Evolutionary conservation across 2,888 invertebrate species (phyloP).

Genomic region (Spodoptera picta): DNA sequence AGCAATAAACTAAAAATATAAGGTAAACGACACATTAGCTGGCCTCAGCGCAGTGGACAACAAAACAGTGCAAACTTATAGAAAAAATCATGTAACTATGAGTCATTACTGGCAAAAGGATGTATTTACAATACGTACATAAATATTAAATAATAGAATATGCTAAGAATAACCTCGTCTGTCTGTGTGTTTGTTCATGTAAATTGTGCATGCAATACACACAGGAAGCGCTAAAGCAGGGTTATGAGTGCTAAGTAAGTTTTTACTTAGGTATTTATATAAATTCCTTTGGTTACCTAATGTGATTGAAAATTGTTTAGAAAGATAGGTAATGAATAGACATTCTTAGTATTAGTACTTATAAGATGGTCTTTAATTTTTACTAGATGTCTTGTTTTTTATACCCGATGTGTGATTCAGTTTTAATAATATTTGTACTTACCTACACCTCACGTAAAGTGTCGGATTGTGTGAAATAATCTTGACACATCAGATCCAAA

Average conservation of each 20-base stretch:
- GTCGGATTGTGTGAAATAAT: too few relatives aligned
- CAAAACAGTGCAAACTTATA: background rate
- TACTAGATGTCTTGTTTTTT: too few relatives aligned
- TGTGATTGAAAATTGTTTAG: background rate
- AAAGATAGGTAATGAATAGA: background rate
- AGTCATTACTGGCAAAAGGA: background rate
- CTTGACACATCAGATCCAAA: too few relatives aligned
- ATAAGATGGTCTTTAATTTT: too few relatives aligned
- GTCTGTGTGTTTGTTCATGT: constrained; percentile 18
- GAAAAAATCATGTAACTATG: too few relatives aligned
- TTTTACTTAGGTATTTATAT: background rate
- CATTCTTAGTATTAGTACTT: too few relatives aligned
- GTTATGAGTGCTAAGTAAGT: background rate
- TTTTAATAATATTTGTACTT: too few relatives aligned
- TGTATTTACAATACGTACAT: constrained; percentile 23
- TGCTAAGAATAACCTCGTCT: background rate
- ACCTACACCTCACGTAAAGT: too few relatives aligned
- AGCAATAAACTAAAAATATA: too few relatives aligned
- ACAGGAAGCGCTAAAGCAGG: constrained; percentile 17
- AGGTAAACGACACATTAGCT: too few relatives aligned
- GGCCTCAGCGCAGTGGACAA: too few relatives aligned
- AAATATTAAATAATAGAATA: background rate
- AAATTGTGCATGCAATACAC: constrained; percentile 33
- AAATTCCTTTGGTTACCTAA: background rate
- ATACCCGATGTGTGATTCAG: too few relatives aligned